phyloP scores from a whole-genome alignment of 2,113 vertebrate genomes.

The Scophthalmus maximus region DNA sequence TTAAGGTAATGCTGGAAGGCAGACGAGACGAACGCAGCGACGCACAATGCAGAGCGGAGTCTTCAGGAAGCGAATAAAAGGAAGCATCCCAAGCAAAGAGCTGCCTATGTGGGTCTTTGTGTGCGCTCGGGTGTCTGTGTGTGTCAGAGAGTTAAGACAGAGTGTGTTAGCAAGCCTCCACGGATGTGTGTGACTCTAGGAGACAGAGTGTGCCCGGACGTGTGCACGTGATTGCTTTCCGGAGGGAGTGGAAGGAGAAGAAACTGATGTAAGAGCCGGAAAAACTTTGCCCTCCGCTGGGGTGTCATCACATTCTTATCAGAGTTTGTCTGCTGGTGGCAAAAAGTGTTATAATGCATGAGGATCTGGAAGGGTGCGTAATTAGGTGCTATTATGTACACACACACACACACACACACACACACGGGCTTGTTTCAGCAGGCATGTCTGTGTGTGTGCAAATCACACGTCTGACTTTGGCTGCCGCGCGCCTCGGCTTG shows the following conservation, averaged over 20 bases:
- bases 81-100: conserved; percentile 67
- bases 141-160: conserved; percentile 47
- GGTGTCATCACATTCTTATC: conserved; percentile 73
- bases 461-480: conserved; percentile 52
- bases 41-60: conserved; percentile 55
- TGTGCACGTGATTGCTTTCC: conserved; percentile 61
- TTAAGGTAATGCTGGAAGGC: conserved; percentile 78
- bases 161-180: conserved; percentile 46
- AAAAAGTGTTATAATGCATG: conserved; percentile 55
- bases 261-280: conserved; percentile 77
- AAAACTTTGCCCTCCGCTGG: conserved; percentile 64
- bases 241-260: conserved; percentile 62
- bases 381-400: conserved; percentile 70
- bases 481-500: conserved; percentile 41
- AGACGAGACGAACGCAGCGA: conserved; percentile 67
- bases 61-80: conserved; percentile 73
- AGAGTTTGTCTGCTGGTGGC: conserved; percentile 47
- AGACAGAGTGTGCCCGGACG: conserved; percentile 60
- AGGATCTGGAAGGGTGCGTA: conserved; percentile 65
- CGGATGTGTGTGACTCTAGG: conserved; percentile 59
- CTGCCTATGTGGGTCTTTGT: conserved; percentile 64
- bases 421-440: conserved; percentile 37
- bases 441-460: conserved; percentile 46
- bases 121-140: conserved; percentile 30
- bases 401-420: conserved; percentile 29